A percentile compares a stretch with the other conserved stretches of the same genome.
Evolutionary conservation across 2,113 vertebrate species (phyloP).

Genomic region (Hippotragus niger): DNA sequence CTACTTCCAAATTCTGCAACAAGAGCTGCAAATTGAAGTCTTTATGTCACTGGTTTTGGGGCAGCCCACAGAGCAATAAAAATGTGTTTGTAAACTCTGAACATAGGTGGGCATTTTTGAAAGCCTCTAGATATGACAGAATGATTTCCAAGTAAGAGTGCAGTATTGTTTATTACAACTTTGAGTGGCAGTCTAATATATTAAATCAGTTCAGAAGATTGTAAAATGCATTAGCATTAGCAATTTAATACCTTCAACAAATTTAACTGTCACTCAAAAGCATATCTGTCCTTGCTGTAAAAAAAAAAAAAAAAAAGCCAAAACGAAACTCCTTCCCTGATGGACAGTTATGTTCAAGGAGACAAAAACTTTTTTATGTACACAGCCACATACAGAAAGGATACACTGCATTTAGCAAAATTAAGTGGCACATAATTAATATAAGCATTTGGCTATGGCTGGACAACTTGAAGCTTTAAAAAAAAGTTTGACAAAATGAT

Average conservation of each 20-base stretch:
- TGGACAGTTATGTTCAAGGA: slow-evolving; percentile 72
- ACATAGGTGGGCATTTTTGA: slow-evolving; percentile 77
- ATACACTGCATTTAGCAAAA: slow-evolving; percentile 76
- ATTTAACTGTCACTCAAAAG: slow-evolving; percentile 86
- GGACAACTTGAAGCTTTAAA: slow-evolving; percentile 61
- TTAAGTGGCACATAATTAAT: slow-evolving; percentile 75
- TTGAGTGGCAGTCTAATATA: slow-evolving; percentile 88
- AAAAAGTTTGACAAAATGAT: slow-evolving; percentile 71
- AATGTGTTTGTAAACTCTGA: slow-evolving; percentile 83
- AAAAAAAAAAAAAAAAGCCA: slow-evolving; percentile 60
- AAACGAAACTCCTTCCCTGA: slow-evolving; percentile 70
- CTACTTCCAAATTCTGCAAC: slow-evolving; percentile 45
- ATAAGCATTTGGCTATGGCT: slow-evolving; percentile 63
- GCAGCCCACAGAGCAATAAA: slow-evolving; percentile 57
- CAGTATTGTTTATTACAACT: slow-evolving; percentile 84
- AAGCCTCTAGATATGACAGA: slow-evolving; percentile 76
- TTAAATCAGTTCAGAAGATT: slow-evolving; percentile 87
- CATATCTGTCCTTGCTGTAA: slow-evolving; percentile 79
- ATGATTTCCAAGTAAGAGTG: slow-evolving; percentile 78
- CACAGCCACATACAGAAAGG: slow-evolving; percentile 37
- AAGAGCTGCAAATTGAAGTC: slow-evolving; percentile 77
- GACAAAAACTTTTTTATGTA: slow-evolving; percentile 68
- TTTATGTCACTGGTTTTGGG: slow-evolving; percentile 49
- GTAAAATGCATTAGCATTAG: slow-evolving; percentile 85
- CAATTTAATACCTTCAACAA: slow-evolving; percentile 87